These are phyloP conservation scores for Cryptops parisi DNA, from an alignment of 2,888 invertebrate species.

Conservation along the genomic window DNA sequence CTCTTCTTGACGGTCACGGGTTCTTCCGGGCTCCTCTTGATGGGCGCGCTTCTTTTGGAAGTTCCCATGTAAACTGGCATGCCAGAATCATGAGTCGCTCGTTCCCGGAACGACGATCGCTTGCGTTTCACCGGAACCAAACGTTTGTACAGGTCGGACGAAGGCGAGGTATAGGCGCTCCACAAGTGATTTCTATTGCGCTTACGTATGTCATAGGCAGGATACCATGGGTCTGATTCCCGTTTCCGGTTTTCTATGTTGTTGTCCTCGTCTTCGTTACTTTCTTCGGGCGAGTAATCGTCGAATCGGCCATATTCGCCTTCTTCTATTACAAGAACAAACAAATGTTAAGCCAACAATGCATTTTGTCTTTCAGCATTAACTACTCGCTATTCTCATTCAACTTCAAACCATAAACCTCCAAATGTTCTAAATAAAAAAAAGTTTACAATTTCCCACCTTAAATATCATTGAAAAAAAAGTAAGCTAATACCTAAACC, in stretches of 20 bases:
- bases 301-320: not conserved
- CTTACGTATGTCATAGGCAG: slow-evolving; percentile 8
- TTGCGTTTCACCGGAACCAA: slow-evolving; percentile 2
- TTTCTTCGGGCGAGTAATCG: not conserved
- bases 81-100: not conserved
- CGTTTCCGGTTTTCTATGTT: slow-evolving; percentile 1
- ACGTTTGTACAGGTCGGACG: not conserved
- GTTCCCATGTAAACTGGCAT: not conserved
- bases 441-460: no score
- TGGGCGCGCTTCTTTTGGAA: not conserved
- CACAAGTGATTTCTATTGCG: not conserved
- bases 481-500: no score
- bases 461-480: no score
- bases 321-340: no score
- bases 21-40: slow-evolving; percentile 5
- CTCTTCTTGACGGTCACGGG: not conserved
- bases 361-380: not conserved
- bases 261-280: not conserved
- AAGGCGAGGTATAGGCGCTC: not conserved
- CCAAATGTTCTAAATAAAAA: no score
- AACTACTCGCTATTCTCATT: no score
- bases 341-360: no score
- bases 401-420: no score
- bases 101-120: slow-evolving; percentile 8
- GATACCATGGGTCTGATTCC: slow-evolving; percentile 10